Conservation (phyloP, 2,888 invertebrate species). For the Lasioglossum marginatum region DNA sequence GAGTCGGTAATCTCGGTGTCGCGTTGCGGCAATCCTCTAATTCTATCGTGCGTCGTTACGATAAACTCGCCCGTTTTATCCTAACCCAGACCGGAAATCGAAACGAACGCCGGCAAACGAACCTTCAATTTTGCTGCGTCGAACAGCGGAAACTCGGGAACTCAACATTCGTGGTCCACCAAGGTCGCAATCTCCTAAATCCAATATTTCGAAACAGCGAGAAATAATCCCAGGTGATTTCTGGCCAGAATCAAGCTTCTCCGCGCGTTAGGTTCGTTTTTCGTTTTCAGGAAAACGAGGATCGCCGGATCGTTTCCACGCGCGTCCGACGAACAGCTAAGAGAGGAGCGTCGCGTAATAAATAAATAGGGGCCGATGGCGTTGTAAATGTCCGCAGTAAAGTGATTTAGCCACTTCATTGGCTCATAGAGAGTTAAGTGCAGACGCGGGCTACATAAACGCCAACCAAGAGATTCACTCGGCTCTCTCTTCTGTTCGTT, state of each 20-base stretch:
- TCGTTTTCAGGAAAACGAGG: conserved; percentile 24
- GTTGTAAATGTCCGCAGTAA: conserved; percentile 78
- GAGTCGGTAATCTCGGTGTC: conserved; percentile 48
- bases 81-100: neutral
- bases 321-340: neutral
- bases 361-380: conserved; percentile 80
- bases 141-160: neutral
- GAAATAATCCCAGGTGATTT: neutral
- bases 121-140: neutral
- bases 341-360: conserved; percentile 68
- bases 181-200: neutral
- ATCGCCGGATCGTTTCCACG: conserved; percentile 16
- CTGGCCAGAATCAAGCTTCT: neutral
- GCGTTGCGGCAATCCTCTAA: conserved; percentile 42
- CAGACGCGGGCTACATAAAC: conserved; percentile 74
- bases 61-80: conserved; percentile 23
- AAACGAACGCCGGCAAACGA: neutral
- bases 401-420: conserved; percentile 79
- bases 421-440: conserved; percentile 77
- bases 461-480: conserved; percentile 66
- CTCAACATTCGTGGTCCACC: neutral
- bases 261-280: conserved; percentile 47
- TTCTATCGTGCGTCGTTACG: conserved; percentile 38
- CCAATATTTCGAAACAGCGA: neutral
- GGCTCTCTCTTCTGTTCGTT: conserved; percentile 44